Evolutionary conservation across 1,140 invertebrate species (phyloP).

Genomic region (Rhizoglyphus robini): DNA sequence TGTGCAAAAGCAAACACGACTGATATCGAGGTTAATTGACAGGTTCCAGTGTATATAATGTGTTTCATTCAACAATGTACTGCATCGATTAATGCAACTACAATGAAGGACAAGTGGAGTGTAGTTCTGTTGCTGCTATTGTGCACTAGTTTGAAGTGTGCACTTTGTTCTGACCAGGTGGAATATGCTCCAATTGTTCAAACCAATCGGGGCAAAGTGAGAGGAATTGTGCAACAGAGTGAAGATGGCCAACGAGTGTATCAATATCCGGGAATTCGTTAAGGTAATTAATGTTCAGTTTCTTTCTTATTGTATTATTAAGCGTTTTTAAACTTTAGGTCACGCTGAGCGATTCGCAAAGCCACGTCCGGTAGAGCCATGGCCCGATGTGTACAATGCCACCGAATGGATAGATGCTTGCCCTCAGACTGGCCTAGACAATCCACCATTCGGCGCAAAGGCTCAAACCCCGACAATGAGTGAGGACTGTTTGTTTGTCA

Average conservation of each 20-base stretch:
- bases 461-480: slow-evolving; percentile 1
- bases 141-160: no score
- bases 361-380: background rate
- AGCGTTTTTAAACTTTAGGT: no score
- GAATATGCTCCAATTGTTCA: slow-evolving; percentile 1
- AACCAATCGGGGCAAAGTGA: background rate
- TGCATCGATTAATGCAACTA: no score
- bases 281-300: no score
- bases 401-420: background rate
- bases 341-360: background rate
- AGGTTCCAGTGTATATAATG: no score
- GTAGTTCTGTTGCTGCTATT: no score
- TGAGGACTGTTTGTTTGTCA: slow-evolving; percentile 37
- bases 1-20: no score
- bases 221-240: background rate
- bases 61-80: no score
- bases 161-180: no score
- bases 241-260: background rate
- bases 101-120: no score
- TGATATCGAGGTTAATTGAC: no score
- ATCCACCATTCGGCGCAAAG: background rate
- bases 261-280: background rate
- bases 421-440: background rate
- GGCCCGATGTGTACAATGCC: slow-evolving; percentile 4
- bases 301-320: no score